Evolutionary conservation across 2,888 invertebrate genomes (phyloP), one percentile per base, ranked within the genome.

Genomic region (Metopia argyrocephala): DNA sequence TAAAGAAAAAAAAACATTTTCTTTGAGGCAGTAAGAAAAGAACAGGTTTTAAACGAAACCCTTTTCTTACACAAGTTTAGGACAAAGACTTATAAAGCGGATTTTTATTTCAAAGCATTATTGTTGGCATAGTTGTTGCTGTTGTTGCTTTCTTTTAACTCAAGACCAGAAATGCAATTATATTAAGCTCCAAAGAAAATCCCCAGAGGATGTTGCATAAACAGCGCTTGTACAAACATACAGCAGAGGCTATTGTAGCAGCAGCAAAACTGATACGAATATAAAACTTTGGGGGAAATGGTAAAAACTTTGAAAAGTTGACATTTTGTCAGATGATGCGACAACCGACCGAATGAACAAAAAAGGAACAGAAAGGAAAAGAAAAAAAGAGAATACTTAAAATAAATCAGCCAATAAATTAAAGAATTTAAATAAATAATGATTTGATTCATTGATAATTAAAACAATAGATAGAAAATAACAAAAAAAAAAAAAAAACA

Each of bases 281-380:
- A n/a, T n/a, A n/a, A n/a, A n/a, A n/a, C n/a, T n/a, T n/a, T n/a
- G n/a, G n/a, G n/a, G n/a, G n/a, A n/a, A n/a, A n/a, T n/a, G n/a
- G n/a, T 38, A 59, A 31, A 62, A 56, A 50, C 45, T 78, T 66
- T 75, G 78, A 81, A 74, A 78, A 69, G 74, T 75, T 75, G 78
- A 78, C 78, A 78, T 81, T 74, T 81, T 78, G 74, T 70, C 78
- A 75, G 61, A 75, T 81, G 81, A 74, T 65, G 76, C 76, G 28
- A 48, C 56, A 28, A 56, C 20, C 9, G 28, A 31, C 18, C 59
- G 9, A 31, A 31, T 31, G 31, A 3, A 31, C 31, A 31, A 31
- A 3, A 38, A 38, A n/a, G n/a, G 3, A 38, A 31, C 31, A 31
- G 15, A 0, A 38, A 38, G 3, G 12, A 38, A 38, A 0, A 38